Base-by-base conservation (phyloP, 2,113 vertebrate species). In the Forbesichthys papilliferus region DNA sequence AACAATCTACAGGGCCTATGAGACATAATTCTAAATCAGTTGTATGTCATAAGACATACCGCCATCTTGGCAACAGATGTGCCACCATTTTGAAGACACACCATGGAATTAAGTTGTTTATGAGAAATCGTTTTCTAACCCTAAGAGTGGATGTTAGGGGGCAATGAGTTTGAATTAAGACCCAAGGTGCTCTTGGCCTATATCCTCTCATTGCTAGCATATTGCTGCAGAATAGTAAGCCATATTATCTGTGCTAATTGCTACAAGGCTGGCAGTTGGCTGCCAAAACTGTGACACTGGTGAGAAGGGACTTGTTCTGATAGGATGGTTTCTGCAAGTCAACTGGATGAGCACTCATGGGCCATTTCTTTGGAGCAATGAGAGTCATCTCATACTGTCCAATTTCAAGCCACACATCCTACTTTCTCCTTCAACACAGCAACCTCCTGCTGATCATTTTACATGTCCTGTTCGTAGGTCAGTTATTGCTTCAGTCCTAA, bases 331-430 rank as follows among this genome's bases (percentile, higher is more conserved):
- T 73, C 71, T 73, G 70, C 68, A 71, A 54, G 79, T 82, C 58
- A 84, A 77, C 70, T 67, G 52, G 65, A 74, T 60, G 70, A 82
- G 71, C 71, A 68, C 51, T 81, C 77, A 80, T 27, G 27, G 27
- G 27, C 27, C 27, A 27, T 27, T 27, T 27, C 27, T 27, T 27
- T 27, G 2, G 27, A 63, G 77, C 80, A 76, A 27, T 13, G 5
- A 14, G 52, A 14, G 13, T 53, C 52, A 14, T n/a, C 12, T n/a
- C 52, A n/a, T 53, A 13, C 52, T 53, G 5, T n/a, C 52, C 14
- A 4, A 42, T 42, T 42, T 42, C 36, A 42, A 8, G 4, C 3
- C 36, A 42, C 36, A 42, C 1, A 42, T 5, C 36, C 36, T 42
- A 6, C 51, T n/a, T 2, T 53, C 52, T 14, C 52, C 52, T 53